A percentile compares a stretch with the other conserved stretches of the same genome.
Evolutionary conservation across 2,113 vertebrate genomes (phyloP).

Genomic region (Bombycilla garrulus): DNA sequence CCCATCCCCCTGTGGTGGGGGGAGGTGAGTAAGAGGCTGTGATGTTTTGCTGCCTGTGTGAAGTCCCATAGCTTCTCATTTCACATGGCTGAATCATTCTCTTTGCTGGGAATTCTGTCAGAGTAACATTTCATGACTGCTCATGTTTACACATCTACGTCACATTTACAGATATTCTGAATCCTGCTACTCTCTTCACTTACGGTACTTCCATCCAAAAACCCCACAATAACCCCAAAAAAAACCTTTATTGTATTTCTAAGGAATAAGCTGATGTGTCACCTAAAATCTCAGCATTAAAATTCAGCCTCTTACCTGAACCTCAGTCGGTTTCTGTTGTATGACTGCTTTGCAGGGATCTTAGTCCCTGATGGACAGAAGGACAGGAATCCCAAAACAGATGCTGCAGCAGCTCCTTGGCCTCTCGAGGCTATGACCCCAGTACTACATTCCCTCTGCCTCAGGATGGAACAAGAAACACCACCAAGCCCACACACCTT

Average conservation of each 20-base stretch:
- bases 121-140: neutral
- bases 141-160: neutral
- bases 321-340: neutral
- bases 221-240: neutral
- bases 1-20: too few relatives aligned
- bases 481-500: neutral
- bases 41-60: neutral
- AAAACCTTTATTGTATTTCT: neutral
- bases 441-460: neutral
- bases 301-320: neutral
- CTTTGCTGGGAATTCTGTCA: neutral
- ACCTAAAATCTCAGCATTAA: neutral
- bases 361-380: neutral
- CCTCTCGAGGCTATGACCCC: neutral
- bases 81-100: neutral
- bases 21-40: neutral
- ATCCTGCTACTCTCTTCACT: neutral
- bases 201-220: neutral
- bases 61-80: neutral
- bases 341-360: neutral
- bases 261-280: neutral
- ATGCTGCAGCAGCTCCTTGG: neutral
- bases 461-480: neutral
- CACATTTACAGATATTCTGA: neutral
- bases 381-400: neutral